phyloP scores from a whole-genome alignment of 2,888 invertebrate genomes.

The Apodemia mormo region DNA sequence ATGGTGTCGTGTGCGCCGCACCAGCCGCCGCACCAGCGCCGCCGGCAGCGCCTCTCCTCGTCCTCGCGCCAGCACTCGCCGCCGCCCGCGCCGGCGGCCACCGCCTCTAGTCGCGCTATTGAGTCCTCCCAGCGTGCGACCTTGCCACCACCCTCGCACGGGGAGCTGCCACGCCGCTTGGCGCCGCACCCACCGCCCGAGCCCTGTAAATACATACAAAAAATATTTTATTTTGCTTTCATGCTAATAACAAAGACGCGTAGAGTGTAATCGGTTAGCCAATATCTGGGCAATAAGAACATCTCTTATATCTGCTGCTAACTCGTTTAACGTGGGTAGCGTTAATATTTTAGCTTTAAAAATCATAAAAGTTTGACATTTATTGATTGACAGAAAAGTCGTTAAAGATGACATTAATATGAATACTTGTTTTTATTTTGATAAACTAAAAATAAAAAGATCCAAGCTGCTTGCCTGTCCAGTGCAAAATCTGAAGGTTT shows the following conservation, averaged over 20 bases:
- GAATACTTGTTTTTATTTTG: too few relatives aligned
- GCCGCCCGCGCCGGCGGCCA: constrained; percentile 84
- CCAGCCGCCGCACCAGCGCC: constrained; percentile 82
- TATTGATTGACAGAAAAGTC: too few relatives aligned
- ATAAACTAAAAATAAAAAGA: too few relatives aligned
- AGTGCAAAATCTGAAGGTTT: too few relatives aligned
- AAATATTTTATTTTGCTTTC: constrained; percentile 26
- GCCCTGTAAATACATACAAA: constrained; percentile 63
- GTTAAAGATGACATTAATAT: too few relatives aligned
- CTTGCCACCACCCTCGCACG: constrained; percentile 77
- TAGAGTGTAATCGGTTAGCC: too few relatives aligned
- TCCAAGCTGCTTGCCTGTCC: too few relatives aligned
- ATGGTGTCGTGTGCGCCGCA: constrained; percentile 88
- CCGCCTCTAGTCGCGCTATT: constrained; percentile 75
- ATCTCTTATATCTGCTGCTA: too few relatives aligned
- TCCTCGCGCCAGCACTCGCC: constrained; percentile 82
- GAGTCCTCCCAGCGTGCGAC: constrained; percentile 79
- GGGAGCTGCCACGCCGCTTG: constrained; percentile 76
- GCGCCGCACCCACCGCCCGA: constrained; percentile 80
- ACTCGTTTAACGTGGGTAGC: too few relatives aligned
- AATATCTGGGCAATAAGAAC: too few relatives aligned
- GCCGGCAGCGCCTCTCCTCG: constrained; percentile 76
- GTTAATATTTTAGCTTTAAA: too few relatives aligned
- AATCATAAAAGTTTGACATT: too few relatives aligned
- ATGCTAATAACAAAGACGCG: not conserved